A percentile compares a stretch with the other conserved stretches of the same genome.
Conservation (phyloP, 2,113 vertebrate genomes). For the Alectura lathami region DNA sequence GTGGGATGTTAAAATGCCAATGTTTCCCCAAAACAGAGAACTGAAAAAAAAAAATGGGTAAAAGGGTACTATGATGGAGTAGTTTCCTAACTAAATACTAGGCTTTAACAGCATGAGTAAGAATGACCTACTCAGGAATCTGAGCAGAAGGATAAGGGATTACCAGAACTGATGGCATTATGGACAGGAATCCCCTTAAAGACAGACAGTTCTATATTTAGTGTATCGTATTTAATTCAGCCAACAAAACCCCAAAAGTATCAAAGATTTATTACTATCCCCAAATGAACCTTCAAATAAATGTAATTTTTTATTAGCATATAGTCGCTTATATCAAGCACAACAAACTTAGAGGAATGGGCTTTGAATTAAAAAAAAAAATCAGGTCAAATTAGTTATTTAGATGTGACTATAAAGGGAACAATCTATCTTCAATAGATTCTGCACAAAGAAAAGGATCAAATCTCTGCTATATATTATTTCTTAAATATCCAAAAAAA, state of each 20-base stretch:
- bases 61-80: neutral
- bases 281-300: neutral
- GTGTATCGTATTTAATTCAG: slow-evolving; percentile 2
- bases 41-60: neutral
- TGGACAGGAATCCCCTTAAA: slow-evolving; percentile 46
- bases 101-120: slow-evolving; percentile 20
- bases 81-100: slow-evolving; percentile 29
- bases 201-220: slow-evolving; percentile 44
- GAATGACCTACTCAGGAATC: slow-evolving; percentile 13
- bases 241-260: neutral
- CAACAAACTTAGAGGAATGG: neutral
- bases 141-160: slow-evolving; percentile 57
- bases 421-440: neutral
- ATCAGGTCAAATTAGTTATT: neutral
- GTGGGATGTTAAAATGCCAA: neutral
- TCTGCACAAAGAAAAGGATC: neutral
- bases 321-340: neutral
- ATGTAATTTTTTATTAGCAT: neutral
- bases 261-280: neutral
- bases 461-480: neutral
- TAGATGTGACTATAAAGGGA: neutral
- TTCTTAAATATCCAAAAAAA: neutral
- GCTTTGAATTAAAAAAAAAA: neutral
- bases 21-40: neutral
- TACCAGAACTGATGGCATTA: slow-evolving; percentile 56